These are phyloP conservation scores for Drosophila robusta DNA, from an alignment of 2,888 invertebrate species.

Conservation along the genomic window DNA sequence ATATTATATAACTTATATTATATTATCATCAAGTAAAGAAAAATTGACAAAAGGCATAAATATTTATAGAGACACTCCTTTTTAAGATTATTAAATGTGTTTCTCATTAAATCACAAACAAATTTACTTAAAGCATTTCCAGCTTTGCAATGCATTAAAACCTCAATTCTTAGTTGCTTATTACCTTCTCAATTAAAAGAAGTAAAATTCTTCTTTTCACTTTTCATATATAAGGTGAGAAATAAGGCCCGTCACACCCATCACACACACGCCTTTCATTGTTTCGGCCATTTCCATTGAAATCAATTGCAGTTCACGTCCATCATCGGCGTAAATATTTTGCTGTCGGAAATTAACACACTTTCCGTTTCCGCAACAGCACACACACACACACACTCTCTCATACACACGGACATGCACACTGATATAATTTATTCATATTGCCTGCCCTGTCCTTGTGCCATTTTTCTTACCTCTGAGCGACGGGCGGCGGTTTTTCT, in stretches of 20 bases:
- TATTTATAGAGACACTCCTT: too few species aligned
- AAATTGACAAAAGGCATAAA: too few species aligned
- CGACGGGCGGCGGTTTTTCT: constrained; percentile 21
- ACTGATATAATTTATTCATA: constrained; percentile 71
- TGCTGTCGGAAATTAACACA: constrained; percentile 79
- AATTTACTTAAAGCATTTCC: too few species aligned
- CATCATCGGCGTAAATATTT: constrained; percentile 72
- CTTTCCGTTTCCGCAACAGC: constrained; percentile 72
- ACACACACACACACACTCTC: constrained; percentile 22
- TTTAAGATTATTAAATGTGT: too few species aligned
- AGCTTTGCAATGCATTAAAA: too few species aligned
- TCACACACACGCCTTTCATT: constrained; percentile 13
- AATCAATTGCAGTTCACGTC: constrained; percentile 77
- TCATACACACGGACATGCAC: constrained; percentile 15
- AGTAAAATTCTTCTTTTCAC: not conserved
- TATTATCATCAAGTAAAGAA: too few species aligned
- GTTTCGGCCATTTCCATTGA: constrained; percentile 50
- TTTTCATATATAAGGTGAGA: not conserved
- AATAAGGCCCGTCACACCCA: not conserved
- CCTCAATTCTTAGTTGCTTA: too few species aligned
- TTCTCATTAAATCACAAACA: too few species aligned
- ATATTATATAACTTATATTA: too few species aligned
- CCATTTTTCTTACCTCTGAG: constrained; percentile 65
- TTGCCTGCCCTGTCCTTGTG: constrained; percentile 50
- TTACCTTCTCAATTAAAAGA: not conserved